These are phyloP conservation scores for Aphidius colemani DNA, from an alignment of 2,888 invertebrate genomes.

Conservation along the genomic window DNA sequence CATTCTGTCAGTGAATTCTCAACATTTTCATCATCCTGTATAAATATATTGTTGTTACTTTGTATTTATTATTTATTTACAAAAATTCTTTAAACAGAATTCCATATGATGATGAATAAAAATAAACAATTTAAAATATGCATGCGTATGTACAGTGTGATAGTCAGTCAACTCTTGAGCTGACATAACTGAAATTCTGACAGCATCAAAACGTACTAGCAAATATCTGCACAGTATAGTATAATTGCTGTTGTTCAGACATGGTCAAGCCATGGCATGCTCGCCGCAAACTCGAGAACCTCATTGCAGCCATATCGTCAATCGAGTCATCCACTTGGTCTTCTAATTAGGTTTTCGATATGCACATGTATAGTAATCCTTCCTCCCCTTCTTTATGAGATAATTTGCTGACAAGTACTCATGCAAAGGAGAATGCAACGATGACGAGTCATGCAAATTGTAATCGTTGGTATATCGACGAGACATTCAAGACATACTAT, in stretches of 20 bases:
- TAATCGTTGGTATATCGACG: conserved; percentile 38
- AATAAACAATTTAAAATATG: not conserved
- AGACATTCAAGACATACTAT: too few relatives aligned
- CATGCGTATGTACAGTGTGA: too few relatives aligned
- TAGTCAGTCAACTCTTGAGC: conserved; percentile 43
- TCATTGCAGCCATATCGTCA: conserved; percentile 48
- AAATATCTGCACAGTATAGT: too few relatives aligned
- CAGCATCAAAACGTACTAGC: conserved; percentile 31
- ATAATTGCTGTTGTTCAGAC: conserved; percentile 35
- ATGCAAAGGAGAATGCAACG: conserved; percentile 49
- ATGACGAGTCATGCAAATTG: conserved; percentile 27
- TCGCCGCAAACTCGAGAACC: conserved; percentile 56
- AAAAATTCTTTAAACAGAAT: conserved; percentile 8
- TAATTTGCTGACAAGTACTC: conserved; percentile 21
- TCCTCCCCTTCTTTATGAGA: conserved; percentile 8
- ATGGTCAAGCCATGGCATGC: conserved; percentile 52
- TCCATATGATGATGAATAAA: not conserved
- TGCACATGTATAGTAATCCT: conserved; percentile 28
- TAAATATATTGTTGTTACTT: not conserved
- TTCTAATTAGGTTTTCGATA: conserved; percentile 34
- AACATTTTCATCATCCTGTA: not conserved
- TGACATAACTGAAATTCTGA: conserved; percentile 50
- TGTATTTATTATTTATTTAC: not conserved
- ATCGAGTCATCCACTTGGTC: conserved; percentile 26
- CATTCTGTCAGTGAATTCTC: not conserved